Percentiles rank a stretch among this genome's conserved stretches.
phyloP scores from a whole-genome alignment of 2,797 vertebrate genomes.

The Poecile montanus region DNA sequence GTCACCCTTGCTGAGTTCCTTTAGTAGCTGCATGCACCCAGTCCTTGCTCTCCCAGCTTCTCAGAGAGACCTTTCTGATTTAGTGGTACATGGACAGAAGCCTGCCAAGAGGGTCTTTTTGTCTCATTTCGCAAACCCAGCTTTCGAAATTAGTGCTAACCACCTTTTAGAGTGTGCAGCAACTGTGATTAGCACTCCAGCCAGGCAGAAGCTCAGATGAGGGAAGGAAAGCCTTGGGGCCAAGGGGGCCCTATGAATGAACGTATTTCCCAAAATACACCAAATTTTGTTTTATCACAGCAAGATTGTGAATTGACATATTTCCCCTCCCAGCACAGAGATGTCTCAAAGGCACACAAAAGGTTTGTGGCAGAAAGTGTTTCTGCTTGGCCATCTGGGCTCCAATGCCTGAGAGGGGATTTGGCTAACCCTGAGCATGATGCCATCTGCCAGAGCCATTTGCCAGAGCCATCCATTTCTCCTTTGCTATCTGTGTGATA shows the following conservation, averaged over 20 bases:
- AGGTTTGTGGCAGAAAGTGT: conserved; percentile 36
- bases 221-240: neutral
- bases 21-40: neutral
- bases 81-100: neutral
- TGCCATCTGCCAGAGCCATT: conserved; percentile 45
- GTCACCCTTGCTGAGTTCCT: neutral
- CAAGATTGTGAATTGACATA: neutral
- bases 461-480: conserved; percentile 38
- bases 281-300: neutral
- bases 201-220: neutral
- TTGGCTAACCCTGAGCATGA: conserved; percentile 54
- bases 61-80: neutral
- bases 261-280: neutral
- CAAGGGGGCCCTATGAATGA: neutral
- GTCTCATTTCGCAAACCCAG: neutral
- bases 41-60: neutral
- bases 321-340: neutral
- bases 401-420: conserved; percentile 29
- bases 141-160: neutral
- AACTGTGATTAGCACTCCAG: neutral
- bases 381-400: conserved; percentile 47
- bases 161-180: neutral
- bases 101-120: neutral
- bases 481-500: conserved; percentile 14
- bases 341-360: neutral